Evolutionary conservation across 2,113 vertebrate genomes (phyloP).

Genomic region (Chrysochloris asiatica): DNA sequence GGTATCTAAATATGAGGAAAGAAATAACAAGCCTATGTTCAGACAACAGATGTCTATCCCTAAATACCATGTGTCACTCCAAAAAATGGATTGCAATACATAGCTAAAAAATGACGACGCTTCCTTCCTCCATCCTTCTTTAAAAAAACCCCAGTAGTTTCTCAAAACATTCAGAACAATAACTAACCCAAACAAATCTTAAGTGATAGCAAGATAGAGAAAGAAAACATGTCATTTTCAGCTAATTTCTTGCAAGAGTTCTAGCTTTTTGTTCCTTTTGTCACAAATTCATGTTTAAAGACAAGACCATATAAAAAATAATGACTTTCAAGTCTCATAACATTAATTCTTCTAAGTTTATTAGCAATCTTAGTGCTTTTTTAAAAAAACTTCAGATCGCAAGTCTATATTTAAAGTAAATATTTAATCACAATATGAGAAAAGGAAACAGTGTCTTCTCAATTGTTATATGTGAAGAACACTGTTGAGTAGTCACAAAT

Average conservation of each 20-base stretch:
- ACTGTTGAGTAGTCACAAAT: not conserved
- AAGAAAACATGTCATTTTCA: not conserved
- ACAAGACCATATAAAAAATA: not conserved
- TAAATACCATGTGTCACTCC: not conserved
- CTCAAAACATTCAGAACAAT: slow-evolving; percentile 21
- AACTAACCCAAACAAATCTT: slow-evolving; percentile 28
- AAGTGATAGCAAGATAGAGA: not conserved
- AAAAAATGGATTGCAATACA: not conserved
- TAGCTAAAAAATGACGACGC: not conserved
- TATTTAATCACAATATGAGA: not conserved
- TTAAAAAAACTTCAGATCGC: not conserved
- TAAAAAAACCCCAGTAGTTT: not conserved
- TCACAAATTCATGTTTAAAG: slow-evolving; percentile 20
- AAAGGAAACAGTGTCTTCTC: not conserved
- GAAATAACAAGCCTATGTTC: not conserved
- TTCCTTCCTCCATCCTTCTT: not conserved
- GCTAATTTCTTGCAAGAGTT: not conserved
- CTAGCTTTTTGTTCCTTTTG: not conserved
- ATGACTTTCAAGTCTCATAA: not conserved
- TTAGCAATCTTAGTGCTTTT: not conserved
- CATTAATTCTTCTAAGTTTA: not conserved
- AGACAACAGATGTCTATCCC: not conserved
- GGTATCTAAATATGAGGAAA: not conserved
- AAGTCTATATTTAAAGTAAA: not conserved
- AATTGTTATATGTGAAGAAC: not conserved